A percentile compares a stretch with the other conserved stretches of the same genome.
These are phyloP conservation scores for Phortica magna DNA, from an alignment of 2,888 invertebrate species.

Conservation along the genomic window DNA sequence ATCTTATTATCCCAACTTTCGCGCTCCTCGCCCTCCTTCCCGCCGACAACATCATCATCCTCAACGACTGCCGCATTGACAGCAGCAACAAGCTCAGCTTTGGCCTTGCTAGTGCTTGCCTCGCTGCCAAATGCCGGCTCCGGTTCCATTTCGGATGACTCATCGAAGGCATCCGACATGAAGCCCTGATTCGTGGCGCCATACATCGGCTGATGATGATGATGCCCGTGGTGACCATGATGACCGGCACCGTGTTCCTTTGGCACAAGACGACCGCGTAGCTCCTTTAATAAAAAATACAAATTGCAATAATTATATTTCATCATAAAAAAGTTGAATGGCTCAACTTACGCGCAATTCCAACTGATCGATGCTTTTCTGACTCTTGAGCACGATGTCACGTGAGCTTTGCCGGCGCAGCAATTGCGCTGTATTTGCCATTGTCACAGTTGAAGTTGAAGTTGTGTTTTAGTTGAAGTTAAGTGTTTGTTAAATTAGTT, in stretches of 20 bases:
- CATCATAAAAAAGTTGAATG: neutral
- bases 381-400: slow-evolving; percentile 83
- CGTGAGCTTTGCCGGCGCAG: slow-evolving; percentile 92
- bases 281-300: slow-evolving; percentile 79
- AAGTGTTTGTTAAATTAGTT: neutral
- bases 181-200: slow-evolving; percentile 93
- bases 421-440: slow-evolving; percentile 95
- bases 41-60: slow-evolving; percentile 81
- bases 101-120: slow-evolving; percentile 74
- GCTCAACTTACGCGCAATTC: slow-evolving; percentile 86
- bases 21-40: slow-evolving; percentile 84
- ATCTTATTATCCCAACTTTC: slow-evolving; percentile 96
- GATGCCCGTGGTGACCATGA: slow-evolving; percentile 65
- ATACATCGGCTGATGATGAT: slow-evolving; percentile 81
- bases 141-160: slow-evolving; percentile 73
- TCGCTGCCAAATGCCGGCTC: slow-evolving; percentile 71
- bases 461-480: neutral
- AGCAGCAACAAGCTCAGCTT: slow-evolving; percentile 63
- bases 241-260: slow-evolving; percentile 85
- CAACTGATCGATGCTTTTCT: slow-evolving; percentile 89
- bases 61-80: slow-evolving; percentile 79
- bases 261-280: slow-evolving; percentile 87
- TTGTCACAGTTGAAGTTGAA: slow-evolving; percentile 66
- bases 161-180: slow-evolving; percentile 76
- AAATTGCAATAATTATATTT: slow-evolving; percentile 27